Base-by-base conservation (phyloP, 2,888 invertebrate species). In the Drosophila anomalata region DNA sequence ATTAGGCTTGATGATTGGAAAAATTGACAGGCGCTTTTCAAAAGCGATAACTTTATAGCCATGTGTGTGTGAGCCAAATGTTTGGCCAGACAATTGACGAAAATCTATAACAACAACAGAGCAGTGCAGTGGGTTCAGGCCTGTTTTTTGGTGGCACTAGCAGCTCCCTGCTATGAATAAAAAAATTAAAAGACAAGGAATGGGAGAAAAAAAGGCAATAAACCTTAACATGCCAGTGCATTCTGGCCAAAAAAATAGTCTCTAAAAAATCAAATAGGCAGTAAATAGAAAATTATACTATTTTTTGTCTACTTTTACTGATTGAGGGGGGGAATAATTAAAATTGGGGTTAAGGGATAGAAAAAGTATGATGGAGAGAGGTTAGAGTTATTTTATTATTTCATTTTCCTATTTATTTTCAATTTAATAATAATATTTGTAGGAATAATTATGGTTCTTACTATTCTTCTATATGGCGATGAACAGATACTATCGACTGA, bases 1-100 rank as follows among this genome's bases (percentile, higher is more conserved):
- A 83, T 77, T 77, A 73, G 80, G 78, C 80, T 57, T 73, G 88
- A 86, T 86, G 88, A 84, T 84, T 84, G 84, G 73, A 73, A 86
- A 78, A 74, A 85, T 85, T 88, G 84, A 83, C 88, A 80, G 88
- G 78, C 72, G 72, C 70, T 74, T 78, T 73, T 76, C 67, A 63
- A 74, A 79, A 72, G 74, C 79, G 79, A 85, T 85, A 85, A 76
- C 76, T 81, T 71, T 72, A 76, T 81, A 67, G 58, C 57, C 3
- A 31, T 29, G 29, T 31, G 26, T 56, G 39, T 42, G 41, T 52
- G 47, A 26, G 46, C 53, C 79, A 66, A 71, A 74, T 79, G 75
- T 67, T 77, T 74, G 70, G 77, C 72, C 77, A 75, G 77, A 73
- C 77, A 79, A 75, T 83, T 83, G 71, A 60, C 59, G 70, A 69